phyloP scores from a whole-genome alignment of 2,113 vertebrate genomes.

The Micromys minutus region DNA sequence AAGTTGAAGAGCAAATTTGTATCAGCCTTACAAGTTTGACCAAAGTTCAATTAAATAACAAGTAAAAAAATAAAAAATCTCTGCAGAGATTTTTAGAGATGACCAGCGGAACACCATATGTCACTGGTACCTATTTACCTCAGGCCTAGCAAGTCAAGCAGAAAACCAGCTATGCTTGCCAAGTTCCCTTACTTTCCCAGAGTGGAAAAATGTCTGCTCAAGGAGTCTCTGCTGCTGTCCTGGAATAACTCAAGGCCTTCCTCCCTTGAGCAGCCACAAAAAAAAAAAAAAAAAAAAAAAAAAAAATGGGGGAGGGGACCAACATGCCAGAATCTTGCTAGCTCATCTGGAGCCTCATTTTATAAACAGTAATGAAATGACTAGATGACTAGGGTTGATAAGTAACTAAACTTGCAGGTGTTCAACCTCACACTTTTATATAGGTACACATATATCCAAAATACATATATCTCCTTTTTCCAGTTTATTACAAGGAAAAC shows the following conservation, averaged over 20 bases:
- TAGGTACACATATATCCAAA: too few relatives aligned
- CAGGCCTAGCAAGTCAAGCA: conserved; percentile 63
- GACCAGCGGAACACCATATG: conserved; percentile 43
- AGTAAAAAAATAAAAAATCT: background rate
- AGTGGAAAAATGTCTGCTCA: conserved; percentile 60
- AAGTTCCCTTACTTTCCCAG: conserved; percentile 46
- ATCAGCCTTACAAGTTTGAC: background rate
- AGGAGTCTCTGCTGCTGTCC: background rate
- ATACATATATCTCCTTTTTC: background rate
- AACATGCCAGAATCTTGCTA: background rate
- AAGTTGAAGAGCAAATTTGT: conserved; percentile 1
- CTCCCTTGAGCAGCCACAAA: conserved; percentile 5
- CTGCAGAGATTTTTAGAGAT: conserved; percentile 65
- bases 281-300: conserved; percentile 55
- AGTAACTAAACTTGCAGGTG: background rate
- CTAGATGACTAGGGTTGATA: background rate
- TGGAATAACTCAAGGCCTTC: conserved; percentile 54
- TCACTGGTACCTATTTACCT: conserved; percentile 65
- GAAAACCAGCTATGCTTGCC: conserved; percentile 70
- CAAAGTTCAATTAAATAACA: conserved; percentile 57
- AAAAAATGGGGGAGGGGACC: background rate
- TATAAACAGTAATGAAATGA: background rate
- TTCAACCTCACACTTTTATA: background rate
- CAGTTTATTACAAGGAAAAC: background rate
- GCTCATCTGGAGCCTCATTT: background rate